Evolutionary conservation across 2,888 invertebrate species (phyloP).

Genomic region (Hofmannophila pseudospretella): DNA sequence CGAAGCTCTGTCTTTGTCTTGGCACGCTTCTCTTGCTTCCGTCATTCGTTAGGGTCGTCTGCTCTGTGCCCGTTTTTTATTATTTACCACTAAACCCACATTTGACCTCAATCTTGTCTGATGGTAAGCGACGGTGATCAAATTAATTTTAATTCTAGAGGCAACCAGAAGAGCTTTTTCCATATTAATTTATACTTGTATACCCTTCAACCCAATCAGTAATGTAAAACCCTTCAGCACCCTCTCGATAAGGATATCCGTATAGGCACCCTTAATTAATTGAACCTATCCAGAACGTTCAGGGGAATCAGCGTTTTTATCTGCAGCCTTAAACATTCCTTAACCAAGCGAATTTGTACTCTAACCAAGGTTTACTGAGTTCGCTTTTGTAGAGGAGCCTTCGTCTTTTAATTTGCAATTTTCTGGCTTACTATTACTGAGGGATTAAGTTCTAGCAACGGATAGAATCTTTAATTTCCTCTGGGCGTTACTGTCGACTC

Average conservation of each 20-base stretch:
- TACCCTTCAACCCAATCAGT: too few relatives aligned
- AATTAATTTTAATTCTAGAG: too few relatives aligned
- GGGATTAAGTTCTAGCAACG: constrained; percentile 66
- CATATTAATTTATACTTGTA: too few relatives aligned
- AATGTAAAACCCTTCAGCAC: constrained; percentile 19
- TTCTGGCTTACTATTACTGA: constrained; percentile 64
- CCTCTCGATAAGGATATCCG: constrained; percentile 41
- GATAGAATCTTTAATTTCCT: constrained; percentile 77
- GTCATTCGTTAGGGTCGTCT: too few relatives aligned
- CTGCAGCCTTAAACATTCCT: constrained; percentile 23
- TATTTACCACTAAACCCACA: too few relatives aligned
- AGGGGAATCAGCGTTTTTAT: constrained; percentile 63
- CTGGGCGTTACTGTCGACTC: constrained; percentile 49
- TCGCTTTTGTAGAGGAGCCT: constrained; percentile 12
- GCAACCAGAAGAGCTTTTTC: too few relatives aligned
- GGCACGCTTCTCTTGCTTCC: too few relatives aligned
- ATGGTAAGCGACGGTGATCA: too few relatives aligned
- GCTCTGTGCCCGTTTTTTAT: too few relatives aligned
- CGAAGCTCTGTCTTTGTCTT: too few relatives aligned
- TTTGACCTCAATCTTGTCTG: too few relatives aligned
- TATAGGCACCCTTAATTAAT: constrained; percentile 63
- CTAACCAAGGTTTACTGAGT: constrained; percentile 16
- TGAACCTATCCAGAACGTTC: constrained; percentile 56
- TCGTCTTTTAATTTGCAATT: constrained; percentile 69
- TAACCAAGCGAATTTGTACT: constrained; percentile 19